Base-by-base conservation (phyloP, 2,113 vertebrate genomes). In the Seriola dumerili region DNA sequence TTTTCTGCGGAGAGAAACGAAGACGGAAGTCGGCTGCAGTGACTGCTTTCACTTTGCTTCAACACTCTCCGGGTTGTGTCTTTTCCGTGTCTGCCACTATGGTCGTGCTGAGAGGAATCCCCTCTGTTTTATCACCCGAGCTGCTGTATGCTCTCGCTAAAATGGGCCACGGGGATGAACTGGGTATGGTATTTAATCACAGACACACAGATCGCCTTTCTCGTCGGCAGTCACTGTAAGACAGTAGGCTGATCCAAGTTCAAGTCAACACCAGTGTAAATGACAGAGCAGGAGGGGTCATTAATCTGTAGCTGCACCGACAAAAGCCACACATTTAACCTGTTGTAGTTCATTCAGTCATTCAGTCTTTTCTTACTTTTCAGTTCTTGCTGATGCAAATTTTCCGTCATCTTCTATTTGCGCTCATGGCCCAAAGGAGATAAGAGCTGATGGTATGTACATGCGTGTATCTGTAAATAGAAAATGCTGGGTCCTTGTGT, bases 111-210 rank as follows among this genome's bases (percentile, higher is more conserved):
- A 95, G 87, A 78, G 95, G 95, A 77, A 91, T 96, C 23, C 95
- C 95, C 5, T 84, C 85, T 6, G 42, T 95, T 36, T 52, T 96
- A 21, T 95, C 95, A 4, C 95, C 95, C 13, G 95, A 95, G 1
- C 59, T 96, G 79, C 82, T 96, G 19, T 95, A 93, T 80, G 87
- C 83, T 9, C 91, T 96, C 42, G 95, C 95, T 42, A 92, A 94
- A 86, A 96, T 96, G 95, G 95, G 95, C 17, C 95, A 95, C 32
- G 95, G 95, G 13, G 95, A 95, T 82, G 94, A 96, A 72, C 80
- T 96, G 69, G 95, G 95, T 96, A 93, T 83, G 91, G 40, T 67
- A 0, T 73, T 40, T 4, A 29, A 69, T 19, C 12, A 19, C 19
- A 67, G 4, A 2, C 8, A 57, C 14, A 61, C 3, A 38, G 6